Evolutionary conservation across 2,888 invertebrate species (phyloP).

Genomic region (Selenia dentaria): DNA sequence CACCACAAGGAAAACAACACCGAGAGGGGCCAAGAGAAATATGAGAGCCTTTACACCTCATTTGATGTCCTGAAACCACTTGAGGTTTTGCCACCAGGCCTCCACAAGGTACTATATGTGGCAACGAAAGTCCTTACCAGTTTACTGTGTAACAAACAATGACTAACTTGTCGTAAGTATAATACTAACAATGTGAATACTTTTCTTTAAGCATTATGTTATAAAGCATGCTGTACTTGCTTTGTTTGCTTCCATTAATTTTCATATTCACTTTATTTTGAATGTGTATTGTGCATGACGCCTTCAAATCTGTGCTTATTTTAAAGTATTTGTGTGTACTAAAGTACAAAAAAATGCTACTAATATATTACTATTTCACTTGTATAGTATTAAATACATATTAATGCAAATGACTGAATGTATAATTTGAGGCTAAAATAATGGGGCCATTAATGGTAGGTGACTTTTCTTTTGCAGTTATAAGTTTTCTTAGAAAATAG

Average conservation of each 20-base stretch:
- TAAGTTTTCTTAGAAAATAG: too few species aligned
- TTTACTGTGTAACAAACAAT: slow-evolving; percentile 27
- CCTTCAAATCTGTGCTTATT: slow-evolving; percentile 16
- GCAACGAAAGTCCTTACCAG: slow-evolving; percentile 33
- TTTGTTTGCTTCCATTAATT: slow-evolving; percentile 21
- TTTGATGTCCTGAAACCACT: slow-evolving; percentile 74
- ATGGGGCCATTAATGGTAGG: too few species aligned
- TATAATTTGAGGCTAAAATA: background rate
- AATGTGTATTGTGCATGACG: slow-evolving; percentile 20
- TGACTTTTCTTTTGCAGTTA: too few species aligned
- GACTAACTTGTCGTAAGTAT: slow-evolving; percentile 34
- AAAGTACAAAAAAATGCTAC: too few species aligned
- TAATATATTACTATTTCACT: too few species aligned
- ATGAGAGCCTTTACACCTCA: slow-evolving; percentile 73
- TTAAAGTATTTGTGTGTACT: slow-evolving; percentile 3
- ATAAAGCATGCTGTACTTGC: slow-evolving; percentile 11
- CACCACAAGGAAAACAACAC: slow-evolving; percentile 57
- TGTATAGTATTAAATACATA: too few species aligned
- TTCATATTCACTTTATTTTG: slow-evolving; percentile 21
- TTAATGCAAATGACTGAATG: too few species aligned
- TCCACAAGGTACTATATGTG: slow-evolving; percentile 65
- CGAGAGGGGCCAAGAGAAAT: slow-evolving; percentile 57
- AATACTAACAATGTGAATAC: slow-evolving; percentile 33
- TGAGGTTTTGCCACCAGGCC: slow-evolving; percentile 65
- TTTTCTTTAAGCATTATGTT: slow-evolving; percentile 25